Base-by-base conservation (phyloP, 2,797 vertebrate species). In the Mormyrus proboscirostris region DNA sequence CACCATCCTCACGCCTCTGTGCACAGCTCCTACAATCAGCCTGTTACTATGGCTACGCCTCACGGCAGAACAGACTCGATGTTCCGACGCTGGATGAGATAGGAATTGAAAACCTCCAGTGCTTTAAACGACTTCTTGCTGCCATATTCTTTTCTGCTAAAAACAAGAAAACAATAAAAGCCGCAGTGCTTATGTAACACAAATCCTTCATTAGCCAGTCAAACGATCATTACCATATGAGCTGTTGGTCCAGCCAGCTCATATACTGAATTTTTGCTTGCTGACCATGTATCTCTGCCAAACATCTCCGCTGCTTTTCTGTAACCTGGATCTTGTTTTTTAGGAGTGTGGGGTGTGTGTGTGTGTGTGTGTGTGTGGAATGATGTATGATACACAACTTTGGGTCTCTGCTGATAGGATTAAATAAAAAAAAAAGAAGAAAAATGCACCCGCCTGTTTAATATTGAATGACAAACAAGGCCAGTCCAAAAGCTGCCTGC, bases 251-350 rank as follows among this genome's bases (percentile, higher is more conserved):
- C 53, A 88, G 91, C 87, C 89, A 92, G 79, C 25, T 73, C n/a
- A 91, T 88, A 89, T 53, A 85, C 44, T 90, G 86, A 62, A 59
- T 25, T n/a, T 41, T 89, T 87, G 90, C 90, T 86, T 90, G 88
- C 41, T 91, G 82, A 88, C 89, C 91, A 79, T 83, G 87, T 79
- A 44, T 38, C 38, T 79, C 16, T 0, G 38, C 5, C 73, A 79
- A 79, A 44, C 33, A 79, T 79, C 73, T 44, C 14, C 5, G 6
- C 38, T 44, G 73, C 38, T n/a, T 16, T n/a, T 79, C 73, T 44
- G 38, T n/a, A 79, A 79, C 25, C 73, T 79, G 38, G 29, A 73
- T 73, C 25, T 69, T 69, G 9, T 69, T 69, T 69, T 62, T 33
- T 69, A 33, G 83, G 89, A 87, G 90, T 85, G 85, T 88, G 44